Evolutionary conservation across 2,888 invertebrate genomes (phyloP), one percentile per base, ranked within the genome.

Genomic region (Anaspis maculata): DNA sequence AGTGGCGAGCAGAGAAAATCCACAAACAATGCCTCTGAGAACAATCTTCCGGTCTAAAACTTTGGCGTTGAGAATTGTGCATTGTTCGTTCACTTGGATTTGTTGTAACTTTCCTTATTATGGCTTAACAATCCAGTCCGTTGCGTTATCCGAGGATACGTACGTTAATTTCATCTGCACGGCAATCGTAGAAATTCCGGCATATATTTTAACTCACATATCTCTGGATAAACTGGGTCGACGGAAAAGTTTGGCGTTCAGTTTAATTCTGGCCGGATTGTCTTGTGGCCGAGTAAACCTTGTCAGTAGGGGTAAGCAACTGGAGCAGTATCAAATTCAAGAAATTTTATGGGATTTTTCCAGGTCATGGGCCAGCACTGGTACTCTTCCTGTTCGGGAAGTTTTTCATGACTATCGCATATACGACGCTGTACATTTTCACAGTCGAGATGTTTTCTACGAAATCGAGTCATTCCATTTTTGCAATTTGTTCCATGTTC

Each of bases 21-120:
- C 25, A 11, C 31, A 32, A 10, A 25, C 9, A 27, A 24, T 34
- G 12, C 28, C 39, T 15, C 12, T 34, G 3, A 38, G 19, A 25
- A 27, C 30, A n/a, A 28, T 39, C 7, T 11, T 30, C 5, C 7
- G 9, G 11, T 30, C 30, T 12, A 1, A 10, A 7, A 11, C 16
- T 19, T 28, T 79, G 11, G 54, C 77, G 36, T 49, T 66, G 0
- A 66, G 79, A n/a, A 57, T 76, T 21, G 45, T 69, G 2, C 74
- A 76, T 30, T 82, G 83, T 45, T 78, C 79, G 2, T 73, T 81
- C 42, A 81, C 81, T 65, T 84, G 83, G 83, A 73, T 83, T 13
- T 77, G 83, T 0, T 76, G 78, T 48, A 80, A 79, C 1, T 76
- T 85, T 42, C 79, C 84, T 11, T 87, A 83, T 58, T 86, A 83